phyloP scores from a whole-genome alignment of 2,113 vertebrate species.

The Arvicanthis niloticus region DNA sequence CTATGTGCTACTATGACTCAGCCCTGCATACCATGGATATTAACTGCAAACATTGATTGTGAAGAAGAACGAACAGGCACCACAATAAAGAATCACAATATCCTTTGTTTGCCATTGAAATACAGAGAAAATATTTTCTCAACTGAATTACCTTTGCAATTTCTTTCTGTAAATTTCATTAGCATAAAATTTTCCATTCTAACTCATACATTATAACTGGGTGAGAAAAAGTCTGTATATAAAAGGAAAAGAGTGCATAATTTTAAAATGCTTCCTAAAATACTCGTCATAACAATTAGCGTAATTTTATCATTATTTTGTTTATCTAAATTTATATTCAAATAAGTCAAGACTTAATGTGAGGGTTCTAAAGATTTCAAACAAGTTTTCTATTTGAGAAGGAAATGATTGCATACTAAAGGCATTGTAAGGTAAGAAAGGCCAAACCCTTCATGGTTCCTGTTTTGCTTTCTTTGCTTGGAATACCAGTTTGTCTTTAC shows the following conservation, averaged over 20 bases:
- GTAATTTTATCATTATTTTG: background rate
- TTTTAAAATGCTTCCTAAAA: background rate
- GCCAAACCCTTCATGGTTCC: background rate
- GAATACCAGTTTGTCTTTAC: background rate
- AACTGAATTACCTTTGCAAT: background rate
- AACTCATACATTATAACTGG: background rate
- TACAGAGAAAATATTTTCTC: background rate
- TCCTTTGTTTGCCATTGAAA: background rate
- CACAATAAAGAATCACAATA: conserved; percentile 12
- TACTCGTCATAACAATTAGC: background rate
- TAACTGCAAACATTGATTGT: background rate
- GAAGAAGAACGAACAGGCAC: background rate
- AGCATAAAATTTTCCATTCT: conserved; percentile 13
- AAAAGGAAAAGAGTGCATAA: background rate
- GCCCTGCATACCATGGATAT: background rate
- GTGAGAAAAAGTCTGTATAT: background rate
- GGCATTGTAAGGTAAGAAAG: background rate
- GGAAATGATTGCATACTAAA: conserved; percentile 3
- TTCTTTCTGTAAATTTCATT: conserved; percentile 15
- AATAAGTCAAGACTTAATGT: background rate
- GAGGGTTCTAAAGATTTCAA: background rate
- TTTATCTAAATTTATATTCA: background rate
- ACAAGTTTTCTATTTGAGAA: background rate
- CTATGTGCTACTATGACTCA: background rate
- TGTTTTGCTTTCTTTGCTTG: conserved; percentile 5